Evolutionary conservation across 2,113 vertebrate species (phyloP), one percentile per base, ranked within the genome.

Genomic region (Pelodiscus sinensis): DNA sequence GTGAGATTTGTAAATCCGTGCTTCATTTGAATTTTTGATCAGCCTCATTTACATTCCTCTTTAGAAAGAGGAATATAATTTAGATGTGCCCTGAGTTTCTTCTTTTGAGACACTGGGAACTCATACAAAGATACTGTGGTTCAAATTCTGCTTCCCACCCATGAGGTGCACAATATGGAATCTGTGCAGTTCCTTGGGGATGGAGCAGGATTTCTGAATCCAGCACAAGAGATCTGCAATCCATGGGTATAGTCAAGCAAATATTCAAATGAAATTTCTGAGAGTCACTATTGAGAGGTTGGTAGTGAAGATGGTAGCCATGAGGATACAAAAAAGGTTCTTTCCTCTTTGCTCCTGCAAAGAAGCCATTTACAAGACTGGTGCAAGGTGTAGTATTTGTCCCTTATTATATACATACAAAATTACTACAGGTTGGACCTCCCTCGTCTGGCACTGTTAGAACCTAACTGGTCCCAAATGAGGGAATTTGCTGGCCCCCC

Each of bases 81-180:
- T 54, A 54, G 52, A 54, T 3, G 14, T 14, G 52, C 10, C 52
- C 52, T 44, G 44, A 44, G 44, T 44, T 44, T 44, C 44, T 44
- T 44, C 44, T 44, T 44, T 5, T 44, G 44, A 85, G 55, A 57
- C 38, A 55, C 29, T 79, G 27, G 12, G 84, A 25, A 83, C 5
- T 50, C 31, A 92, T 71, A 71, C 24, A 71, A 6, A 62, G 58
- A 54, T 31, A 57, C 50, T 18, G 57, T 1, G 4, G 14, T 79
- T 54, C 9, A 14, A 88, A 77, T 60, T 86, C 38, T 81, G 9
- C 44, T 87, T 3, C 5, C 6, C n/a, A 51, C 54, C 24, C 51
- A 56, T 11, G 56, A 1, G 0, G 6, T 31, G n/a, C 18, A 27
- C 2, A 6, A 8, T 4, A 2, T 65, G 8, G 3, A 86, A 13